These are phyloP conservation scores for Cyclopterus lumpus DNA, from an alignment of 2,797 vertebrate genomes.

Conservation along the genomic window DNA sequence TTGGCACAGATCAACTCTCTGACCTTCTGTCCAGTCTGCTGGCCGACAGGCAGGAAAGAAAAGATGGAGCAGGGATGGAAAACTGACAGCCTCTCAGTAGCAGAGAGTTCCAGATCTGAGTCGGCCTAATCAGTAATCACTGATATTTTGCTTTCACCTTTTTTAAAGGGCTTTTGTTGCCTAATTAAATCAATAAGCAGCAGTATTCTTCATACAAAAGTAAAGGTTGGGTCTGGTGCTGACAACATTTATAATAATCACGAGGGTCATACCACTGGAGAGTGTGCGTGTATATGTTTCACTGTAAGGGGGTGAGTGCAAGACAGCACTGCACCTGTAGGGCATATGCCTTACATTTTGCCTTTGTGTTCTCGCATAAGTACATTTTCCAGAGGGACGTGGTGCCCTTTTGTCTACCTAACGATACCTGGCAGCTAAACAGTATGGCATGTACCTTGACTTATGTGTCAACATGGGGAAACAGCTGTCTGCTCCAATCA, in stretches of 20 bases:
- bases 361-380: no score
- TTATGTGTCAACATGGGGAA: constrained; percentile 47
- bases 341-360: no score
- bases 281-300: neutral
- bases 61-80: constrained; percentile 67
- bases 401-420: constrained; percentile 47
- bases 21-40: constrained; percentile 86
- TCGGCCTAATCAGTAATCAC: constrained; percentile 66
- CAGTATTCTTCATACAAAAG: constrained; percentile 24
- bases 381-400: constrained; percentile 21
- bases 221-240: constrained; percentile 35
- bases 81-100: constrained; percentile 65
- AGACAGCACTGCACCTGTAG: neutral
- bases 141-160: constrained; percentile 67
- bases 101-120: constrained; percentile 61
- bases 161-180: constrained; percentile 52
- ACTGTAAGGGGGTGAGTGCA: neutral
- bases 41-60: constrained; percentile 72
- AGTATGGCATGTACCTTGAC: constrained; percentile 39
- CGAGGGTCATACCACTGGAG: neutral
- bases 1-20: constrained; percentile 82
- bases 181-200: constrained; percentile 45
- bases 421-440: constrained; percentile 48
- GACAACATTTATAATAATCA: constrained; percentile 21
- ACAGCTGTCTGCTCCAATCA: constrained; percentile 49